A percentile compares a stretch with the other conserved stretches of the same genome.
Conservation (phyloP, 1,140 invertebrate genomes). For the Hetaerina americana region DNA sequence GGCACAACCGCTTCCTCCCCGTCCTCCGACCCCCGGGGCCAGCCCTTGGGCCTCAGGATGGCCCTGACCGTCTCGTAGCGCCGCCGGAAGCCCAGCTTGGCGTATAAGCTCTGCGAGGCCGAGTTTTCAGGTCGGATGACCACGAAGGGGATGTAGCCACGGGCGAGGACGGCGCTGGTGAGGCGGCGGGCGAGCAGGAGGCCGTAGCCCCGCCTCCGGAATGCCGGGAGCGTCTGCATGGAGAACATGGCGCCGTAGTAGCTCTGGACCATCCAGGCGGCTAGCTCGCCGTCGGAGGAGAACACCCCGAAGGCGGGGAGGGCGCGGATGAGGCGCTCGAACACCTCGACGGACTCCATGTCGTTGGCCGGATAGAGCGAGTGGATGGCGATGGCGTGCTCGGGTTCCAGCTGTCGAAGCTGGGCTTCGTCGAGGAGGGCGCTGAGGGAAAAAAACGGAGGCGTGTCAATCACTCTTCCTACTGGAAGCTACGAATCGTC, state of each 20-base stretch:
- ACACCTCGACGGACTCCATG: conserved; percentile 67
- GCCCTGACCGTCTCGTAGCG: conserved; percentile 61
- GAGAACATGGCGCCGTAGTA: conserved; percentile 83
- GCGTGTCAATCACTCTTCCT: no score
- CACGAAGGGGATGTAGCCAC: conserved; percentile 68
- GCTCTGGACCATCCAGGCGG: conserved; percentile 75
- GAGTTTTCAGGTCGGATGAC: conserved; percentile 75
- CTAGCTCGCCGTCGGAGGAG: conserved; percentile 46
- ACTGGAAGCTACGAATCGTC: no score
- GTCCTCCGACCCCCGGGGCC: not conserved
- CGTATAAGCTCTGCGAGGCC: conserved; percentile 63
- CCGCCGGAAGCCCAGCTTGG: conserved; percentile 62
- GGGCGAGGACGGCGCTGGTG: conserved; percentile 53
- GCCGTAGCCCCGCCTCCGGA: conserved; percentile 59
- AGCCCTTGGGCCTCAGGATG: conserved; percentile 43
- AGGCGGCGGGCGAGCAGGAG: conserved; percentile 47
- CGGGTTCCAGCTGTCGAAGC: conserved; percentile 52
- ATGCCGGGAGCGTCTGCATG: conserved; percentile 74
- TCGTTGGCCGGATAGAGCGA: conserved; percentile 72
- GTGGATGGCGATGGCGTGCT: conserved; percentile 65
- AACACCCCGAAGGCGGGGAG: conserved; percentile 67
- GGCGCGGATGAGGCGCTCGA: conserved; percentile 58
- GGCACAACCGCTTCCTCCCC: not conserved
- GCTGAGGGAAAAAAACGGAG: conserved; percentile 18
- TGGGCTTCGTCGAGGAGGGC: conserved; percentile 43